Conservation (phyloP, 2,113 vertebrate species). For the Cyanoramphus novaezelandiae region DNA sequence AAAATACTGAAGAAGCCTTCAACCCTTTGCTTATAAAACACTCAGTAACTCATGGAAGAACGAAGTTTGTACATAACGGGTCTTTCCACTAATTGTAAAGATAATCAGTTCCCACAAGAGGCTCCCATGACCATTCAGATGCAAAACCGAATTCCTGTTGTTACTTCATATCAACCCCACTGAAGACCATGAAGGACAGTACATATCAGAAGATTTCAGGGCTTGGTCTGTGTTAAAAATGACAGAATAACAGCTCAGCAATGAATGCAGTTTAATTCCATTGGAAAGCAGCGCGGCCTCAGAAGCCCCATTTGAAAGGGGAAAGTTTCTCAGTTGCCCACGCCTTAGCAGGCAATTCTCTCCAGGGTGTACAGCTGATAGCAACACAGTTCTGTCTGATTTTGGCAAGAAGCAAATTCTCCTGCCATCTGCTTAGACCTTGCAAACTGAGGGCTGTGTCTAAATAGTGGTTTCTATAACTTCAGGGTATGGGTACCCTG, state of each 20-base stretch:
- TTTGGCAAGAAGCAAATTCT: neutral
- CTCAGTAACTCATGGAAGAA: neutral
- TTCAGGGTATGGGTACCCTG: neutral
- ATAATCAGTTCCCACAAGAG: neutral
- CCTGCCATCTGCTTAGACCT: neutral
- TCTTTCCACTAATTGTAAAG: neutral
- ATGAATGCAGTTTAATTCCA: too few species aligned
- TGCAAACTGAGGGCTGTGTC: neutral
- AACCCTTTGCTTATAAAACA: neutral
- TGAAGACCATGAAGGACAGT: neutral
- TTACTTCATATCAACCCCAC: neutral
- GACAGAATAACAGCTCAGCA: neutral
- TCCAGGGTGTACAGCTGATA: neutral
- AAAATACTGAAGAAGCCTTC: neutral
- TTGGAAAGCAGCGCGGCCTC: neutral
- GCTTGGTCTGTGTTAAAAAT: neutral
- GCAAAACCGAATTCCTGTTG: neutral
- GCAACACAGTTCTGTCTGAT: neutral
- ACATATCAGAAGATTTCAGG: neutral
- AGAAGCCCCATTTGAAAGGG: neutral
- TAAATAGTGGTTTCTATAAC: neutral
- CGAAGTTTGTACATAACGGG: neutral
- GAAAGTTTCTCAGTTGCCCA: neutral
- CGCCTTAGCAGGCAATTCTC: neutral
- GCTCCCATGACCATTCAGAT: neutral